A percentile compares a stretch with the other conserved stretches of the same genome.
phyloP scores from a whole-genome alignment of 2,888 invertebrate species.

The Drosophila subsilvestris region DNA sequence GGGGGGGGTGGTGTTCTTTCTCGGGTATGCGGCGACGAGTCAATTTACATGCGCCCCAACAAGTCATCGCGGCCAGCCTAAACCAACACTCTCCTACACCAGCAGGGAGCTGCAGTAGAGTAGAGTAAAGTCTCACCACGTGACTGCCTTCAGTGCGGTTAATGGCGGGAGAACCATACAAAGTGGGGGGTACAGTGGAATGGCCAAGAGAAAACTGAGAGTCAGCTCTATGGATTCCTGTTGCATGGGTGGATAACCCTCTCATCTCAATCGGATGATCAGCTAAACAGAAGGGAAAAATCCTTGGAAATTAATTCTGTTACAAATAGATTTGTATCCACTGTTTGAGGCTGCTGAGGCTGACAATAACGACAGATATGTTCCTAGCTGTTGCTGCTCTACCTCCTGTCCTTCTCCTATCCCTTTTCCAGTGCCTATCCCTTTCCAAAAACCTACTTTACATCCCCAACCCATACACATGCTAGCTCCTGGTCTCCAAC shows the following conservation, averaged over 20 bases:
- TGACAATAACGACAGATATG: conserved; percentile 33
- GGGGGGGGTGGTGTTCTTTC: conserved; percentile 30
- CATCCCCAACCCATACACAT: conserved; percentile 23
- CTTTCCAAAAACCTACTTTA: neutral
- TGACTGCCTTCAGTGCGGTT: conserved; percentile 14
- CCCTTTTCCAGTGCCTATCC: neutral
- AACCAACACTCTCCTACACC: conserved; percentile 49
- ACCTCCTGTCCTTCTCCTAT: conserved; percentile 7
- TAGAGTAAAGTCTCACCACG: conserved; percentile 14
- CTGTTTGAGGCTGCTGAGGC: conserved; percentile 26
- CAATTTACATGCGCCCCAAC: conserved; percentile 65
- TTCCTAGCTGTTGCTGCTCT: conserved; percentile 35
- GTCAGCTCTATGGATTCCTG: no score
- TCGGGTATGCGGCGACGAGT: conserved; percentile 54
- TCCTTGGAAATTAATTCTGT: neutral
- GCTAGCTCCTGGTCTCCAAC: conserved; percentile 22
- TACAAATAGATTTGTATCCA: neutral
- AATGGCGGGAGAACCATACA: conserved; percentile 4
- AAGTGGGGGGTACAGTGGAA: conserved; percentile 44
- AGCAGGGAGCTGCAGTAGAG: neutral
- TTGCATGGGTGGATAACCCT: neutral
- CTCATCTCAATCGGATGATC: neutral
- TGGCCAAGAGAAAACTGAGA: neutral
- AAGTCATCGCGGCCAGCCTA: conserved; percentile 54
- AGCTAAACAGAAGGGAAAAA: neutral